phyloP scores from a whole-genome alignment of 2,888 invertebrate genomes.

The Ophonus ardosiacus region DNA sequence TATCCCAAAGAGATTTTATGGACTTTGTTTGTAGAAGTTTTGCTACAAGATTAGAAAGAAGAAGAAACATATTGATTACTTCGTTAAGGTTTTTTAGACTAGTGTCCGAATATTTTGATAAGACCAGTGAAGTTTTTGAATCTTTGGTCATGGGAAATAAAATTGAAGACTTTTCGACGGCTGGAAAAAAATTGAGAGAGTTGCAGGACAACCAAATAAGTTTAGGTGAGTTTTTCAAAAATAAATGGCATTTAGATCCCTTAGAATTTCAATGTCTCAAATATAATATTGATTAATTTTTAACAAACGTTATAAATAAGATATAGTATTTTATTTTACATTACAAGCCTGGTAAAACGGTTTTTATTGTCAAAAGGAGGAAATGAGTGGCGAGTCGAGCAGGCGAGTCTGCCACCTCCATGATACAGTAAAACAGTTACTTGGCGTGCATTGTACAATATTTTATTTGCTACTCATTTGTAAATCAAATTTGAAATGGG shows the following conservation, averaged over 20 bases:
- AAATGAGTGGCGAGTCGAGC: too few species aligned
- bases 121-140: constrained; percentile 83
- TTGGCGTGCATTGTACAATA: too few species aligned
- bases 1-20: constrained; percentile 88
- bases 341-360: too few species aligned
- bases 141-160: constrained; percentile 81
- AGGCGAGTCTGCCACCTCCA: too few species aligned
- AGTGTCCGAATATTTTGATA: constrained; percentile 85
- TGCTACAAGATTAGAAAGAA: constrained; percentile 84
- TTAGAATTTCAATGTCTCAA: too few species aligned
- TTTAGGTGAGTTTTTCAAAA: constrained; percentile 76
- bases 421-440: too few species aligned
- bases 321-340: too few species aligned
- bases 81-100: constrained; percentile 87
- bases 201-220: constrained; percentile 80
- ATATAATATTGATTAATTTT: too few species aligned
- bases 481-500: too few species aligned
- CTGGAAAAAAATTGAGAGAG: constrained; percentile 78
- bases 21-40: constrained; percentile 89
- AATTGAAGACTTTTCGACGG: constrained; percentile 78
- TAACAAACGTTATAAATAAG: too few species aligned
- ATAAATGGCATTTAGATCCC: neutral
- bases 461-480: too few species aligned
- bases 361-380: too few species aligned
- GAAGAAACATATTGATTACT: constrained; percentile 85